phyloP scores from a whole-genome alignment of 2,113 vertebrate genomes.

The Nycticryphes semicollaris region DNA sequence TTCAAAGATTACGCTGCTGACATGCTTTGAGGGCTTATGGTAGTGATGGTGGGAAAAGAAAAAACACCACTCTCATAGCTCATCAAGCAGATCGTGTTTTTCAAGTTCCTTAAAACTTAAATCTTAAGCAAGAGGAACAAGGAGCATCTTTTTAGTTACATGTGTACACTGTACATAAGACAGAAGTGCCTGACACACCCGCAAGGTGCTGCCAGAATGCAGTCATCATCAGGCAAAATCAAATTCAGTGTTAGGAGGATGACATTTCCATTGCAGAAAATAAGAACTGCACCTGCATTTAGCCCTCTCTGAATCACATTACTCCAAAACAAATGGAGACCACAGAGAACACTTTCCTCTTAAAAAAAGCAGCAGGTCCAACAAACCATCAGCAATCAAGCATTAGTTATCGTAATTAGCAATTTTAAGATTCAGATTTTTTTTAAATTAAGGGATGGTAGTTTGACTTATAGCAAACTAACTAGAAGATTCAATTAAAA shows the following conservation, averaged over 20 bases:
- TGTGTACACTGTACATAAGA: not conserved
- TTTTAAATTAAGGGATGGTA: not conserved
- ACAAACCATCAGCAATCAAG: not conserved
- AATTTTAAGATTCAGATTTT: not conserved
- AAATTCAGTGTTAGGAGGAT: not conserved
- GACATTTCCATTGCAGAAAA: slow-evolving; percentile 4
- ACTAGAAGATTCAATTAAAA: not conserved
- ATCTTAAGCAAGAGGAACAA: not conserved
- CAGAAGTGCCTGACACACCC: not conserved
- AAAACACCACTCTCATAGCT: not conserved
- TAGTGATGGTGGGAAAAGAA: not conserved
- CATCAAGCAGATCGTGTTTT: not conserved
- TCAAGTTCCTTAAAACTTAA: not conserved
- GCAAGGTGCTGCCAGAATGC: not conserved
- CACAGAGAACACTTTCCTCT: not conserved
- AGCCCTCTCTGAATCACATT: not conserved
- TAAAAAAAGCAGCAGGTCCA: slow-evolving; percentile 6
- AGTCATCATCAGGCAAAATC: slow-evolving; percentile 12
- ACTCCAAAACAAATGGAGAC: not conserved
- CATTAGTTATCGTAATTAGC: not conserved
- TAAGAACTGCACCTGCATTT: slow-evolving; percentile 12
- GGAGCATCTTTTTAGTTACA: not conserved
- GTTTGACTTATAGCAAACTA: not conserved
- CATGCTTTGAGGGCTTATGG: not conserved
- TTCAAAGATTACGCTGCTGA: slow-evolving; percentile 4